Evolutionary conservation across 2,888 invertebrate genomes (phyloP).

Genomic region (Chelonus formosanus): DNA sequence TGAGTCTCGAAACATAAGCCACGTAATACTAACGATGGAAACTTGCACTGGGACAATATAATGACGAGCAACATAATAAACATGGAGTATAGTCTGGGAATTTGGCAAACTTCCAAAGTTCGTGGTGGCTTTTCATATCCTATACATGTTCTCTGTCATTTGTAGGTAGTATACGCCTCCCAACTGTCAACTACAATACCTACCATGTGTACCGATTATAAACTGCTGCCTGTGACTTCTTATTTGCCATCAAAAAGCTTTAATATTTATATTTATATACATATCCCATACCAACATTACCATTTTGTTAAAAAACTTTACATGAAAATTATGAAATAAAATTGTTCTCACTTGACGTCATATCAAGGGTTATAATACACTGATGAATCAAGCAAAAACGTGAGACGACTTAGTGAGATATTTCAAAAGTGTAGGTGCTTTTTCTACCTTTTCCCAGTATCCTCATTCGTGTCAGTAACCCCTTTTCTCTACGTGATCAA

Average conservation of each 20-base stretch:
- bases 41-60: conserved; percentile 32
- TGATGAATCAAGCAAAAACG: conserved; percentile 8
- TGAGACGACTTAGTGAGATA: conserved; percentile 2
- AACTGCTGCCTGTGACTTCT: conserved; percentile 2
- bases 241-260: too few relatives aligned
- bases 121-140: conserved; percentile 4
- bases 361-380: not conserved
- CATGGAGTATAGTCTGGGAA: conserved; percentile 26
- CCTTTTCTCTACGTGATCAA: conserved; percentile 40
- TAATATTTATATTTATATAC: too few relatives aligned
- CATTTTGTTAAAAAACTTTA: too few relatives aligned
- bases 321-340: too few relatives aligned
- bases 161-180: conserved; percentile 9
- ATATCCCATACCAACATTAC: too few relatives aligned
- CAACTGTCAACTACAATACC: conserved; percentile 15
- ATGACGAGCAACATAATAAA: conserved; percentile 32
- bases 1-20: conserved; percentile 19
- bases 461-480: conserved; percentile 16
- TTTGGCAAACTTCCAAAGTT: conserved; percentile 26
- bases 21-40: conserved; percentile 25
- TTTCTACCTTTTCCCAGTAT: not conserved
- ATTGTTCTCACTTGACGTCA: too few relatives aligned
- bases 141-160: conserved; percentile 13
- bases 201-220: conserved; percentile 13
- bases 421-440: conserved; percentile 7